phyloP scores from a whole-genome alignment of 2,113 vertebrate genomes.

The Mohoua ochrocephala region DNA sequence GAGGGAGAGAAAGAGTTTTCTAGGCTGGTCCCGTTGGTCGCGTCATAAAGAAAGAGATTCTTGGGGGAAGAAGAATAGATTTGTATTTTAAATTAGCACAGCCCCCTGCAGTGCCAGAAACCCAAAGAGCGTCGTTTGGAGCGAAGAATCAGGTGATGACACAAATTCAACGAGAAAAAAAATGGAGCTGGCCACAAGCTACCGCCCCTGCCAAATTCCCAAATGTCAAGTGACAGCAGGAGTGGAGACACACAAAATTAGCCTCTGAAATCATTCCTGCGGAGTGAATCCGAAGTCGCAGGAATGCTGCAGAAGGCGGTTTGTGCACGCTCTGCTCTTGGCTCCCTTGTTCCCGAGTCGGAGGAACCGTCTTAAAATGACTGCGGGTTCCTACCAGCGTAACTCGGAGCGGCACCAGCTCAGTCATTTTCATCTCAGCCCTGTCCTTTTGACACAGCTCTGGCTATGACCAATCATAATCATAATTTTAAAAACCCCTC shows the following conservation, averaged over 20 bases:
- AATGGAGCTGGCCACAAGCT: conserved; percentile 5
- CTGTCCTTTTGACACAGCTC: conserved; percentile 14
- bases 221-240: conserved; percentile 60
- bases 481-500: background rate
- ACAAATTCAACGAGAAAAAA: conserved; percentile 24
- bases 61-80: background rate
- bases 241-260: conserved; percentile 55
- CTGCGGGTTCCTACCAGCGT: background rate
- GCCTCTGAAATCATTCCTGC: conserved; percentile 3
- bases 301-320: conserved; percentile 17
- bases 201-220: background rate
- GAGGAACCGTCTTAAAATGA: background rate
- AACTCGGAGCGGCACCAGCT: background rate
- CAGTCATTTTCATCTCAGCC: background rate
- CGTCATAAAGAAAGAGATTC: conserved; percentile 1
- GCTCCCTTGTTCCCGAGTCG: background rate
- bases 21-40: background rate
- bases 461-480: background rate
- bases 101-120: conserved; percentile 36
- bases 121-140: background rate
- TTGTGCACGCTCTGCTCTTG: conserved; percentile 22
- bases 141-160: conserved; percentile 48
- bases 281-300: background rate
- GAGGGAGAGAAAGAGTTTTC: background rate
- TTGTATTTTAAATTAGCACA: conserved; percentile 31